Base-by-base conservation (phyloP, 1,140 invertebrate species). In the Pygmarrhopalites habei region DNA sequence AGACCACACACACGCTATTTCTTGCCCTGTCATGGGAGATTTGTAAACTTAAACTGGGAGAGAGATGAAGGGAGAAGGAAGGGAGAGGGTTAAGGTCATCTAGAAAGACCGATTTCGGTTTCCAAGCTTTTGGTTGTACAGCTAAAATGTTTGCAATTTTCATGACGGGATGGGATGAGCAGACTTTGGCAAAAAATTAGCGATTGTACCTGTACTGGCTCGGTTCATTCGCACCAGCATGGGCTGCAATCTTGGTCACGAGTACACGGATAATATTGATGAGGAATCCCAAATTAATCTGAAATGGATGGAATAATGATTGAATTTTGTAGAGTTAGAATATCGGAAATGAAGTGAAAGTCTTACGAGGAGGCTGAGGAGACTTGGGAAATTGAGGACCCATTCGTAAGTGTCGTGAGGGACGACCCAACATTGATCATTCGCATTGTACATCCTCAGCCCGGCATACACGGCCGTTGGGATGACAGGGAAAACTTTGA, bases 121-220 rank as follows among this genome's bases (percentile, higher is more conserved):
- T n/a, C n/a, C n/a, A n/a, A n/a, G n/a, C n/a, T n/a, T n/a, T n/a
- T n/a, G n/a, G n/a, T n/a, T n/a, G n/a, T n/a, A n/a, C n/a, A n/a
- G n/a, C n/a, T n/a, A n/a, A n/a, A n/a, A n/a, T n/a, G n/a, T n/a
- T n/a, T n/a, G n/a, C n/a, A n/a, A n/a, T n/a, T n/a, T n/a, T n/a
- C n/a, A n/a, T n/a, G n/a, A n/a, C n/a, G n/a, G n/a, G n/a, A n/a
- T n/a, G n/a, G n/a, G n/a, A n/a, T n/a, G n/a, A n/a, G n/a, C n/a
- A n/a, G n/a, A n/a, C n/a, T n/a, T n/a, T n/a, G n/a, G n/a, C n/a
- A n/a, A n/a, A n/a, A n/a, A n/a, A n/a, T n/a, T n/a, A n/a, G n/a
- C n/a, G n/a, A n/a, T n/a, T n/a, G 71, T 74, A 82, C 81, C 80
- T 79, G 73, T 80, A 82, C 66, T 82, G 82, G 60, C 76, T 79